Evolutionary conservation across 2,113 vertebrate genomes (phyloP), one percentile per base, ranked within the genome.

Genomic region (Malaclemys terrapin): DNA sequence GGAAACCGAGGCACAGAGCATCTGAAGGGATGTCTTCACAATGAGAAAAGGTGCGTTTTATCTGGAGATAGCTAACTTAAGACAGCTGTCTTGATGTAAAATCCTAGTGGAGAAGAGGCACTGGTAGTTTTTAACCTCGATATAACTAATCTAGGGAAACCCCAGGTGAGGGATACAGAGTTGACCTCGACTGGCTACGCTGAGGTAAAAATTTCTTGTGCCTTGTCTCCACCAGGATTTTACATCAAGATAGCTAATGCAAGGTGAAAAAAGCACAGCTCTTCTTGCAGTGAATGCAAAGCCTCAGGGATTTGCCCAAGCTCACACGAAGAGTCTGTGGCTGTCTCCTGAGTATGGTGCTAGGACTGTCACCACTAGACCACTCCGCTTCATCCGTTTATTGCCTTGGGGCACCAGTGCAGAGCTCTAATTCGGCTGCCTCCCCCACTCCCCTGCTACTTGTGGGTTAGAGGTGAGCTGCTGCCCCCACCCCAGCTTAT

Each of bases 31-130:
- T 29, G 22, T 9, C 53, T 57, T 45, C 62, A 53, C 59, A 80
- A 29, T 42, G 50, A 80, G 75, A n/a, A 27, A 79, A 87, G 45
- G 8, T 7, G 1, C 0, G 0, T 4, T 27, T 29, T 27, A 12
- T 50, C 31, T 1, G 3, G 24, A 50, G 65, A 27, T 6, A 80
- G 10, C 17, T 80, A 20, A 59, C 17, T 19, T 45, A 8, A 25
- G 35, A 45, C 7, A 8, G n/a, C 19, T 8, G 6, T 76, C 72
- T 25, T 45, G 59, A 8, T 9, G 38, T 27, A 10, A 3, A 2
- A 2, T 2, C 2, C 5, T 29, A 20, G 76, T 38, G 17, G 2
- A 19, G 5, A 1, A 17, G 38, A 76, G 35, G 78, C 57, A 52
- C 14, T 42, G 38, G 57, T 13, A 27, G 11, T 38, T 47, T 76